A percentile compares a stretch with the other conserved stretches of the same genome.
Conservation (phyloP, 2,888 invertebrate genomes). For the Drosophila austrosaltans region DNA sequence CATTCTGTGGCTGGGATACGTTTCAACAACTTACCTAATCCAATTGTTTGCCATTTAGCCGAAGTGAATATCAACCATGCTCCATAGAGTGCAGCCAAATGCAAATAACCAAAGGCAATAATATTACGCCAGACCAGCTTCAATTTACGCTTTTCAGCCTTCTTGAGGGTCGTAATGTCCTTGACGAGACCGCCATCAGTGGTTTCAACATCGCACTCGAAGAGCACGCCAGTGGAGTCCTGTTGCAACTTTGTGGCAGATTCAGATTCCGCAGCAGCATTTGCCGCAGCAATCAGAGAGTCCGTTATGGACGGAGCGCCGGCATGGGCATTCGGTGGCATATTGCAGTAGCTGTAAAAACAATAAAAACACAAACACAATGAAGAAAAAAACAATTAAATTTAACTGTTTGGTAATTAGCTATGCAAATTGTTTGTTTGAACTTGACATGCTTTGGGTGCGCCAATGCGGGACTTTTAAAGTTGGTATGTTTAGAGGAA, state of each 20-base stretch:
- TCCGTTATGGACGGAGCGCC: constrained; percentile 82
- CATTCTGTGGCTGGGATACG: constrained; percentile 18
- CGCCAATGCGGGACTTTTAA: constrained; percentile 5
- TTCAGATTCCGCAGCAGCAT: constrained; percentile 63
- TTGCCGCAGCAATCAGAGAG: constrained; percentile 68
- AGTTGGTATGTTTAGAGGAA: background rate
- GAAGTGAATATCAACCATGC: constrained; percentile 89
- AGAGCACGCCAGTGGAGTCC: constrained; percentile 86
- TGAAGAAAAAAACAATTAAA: constrained; percentile 37
- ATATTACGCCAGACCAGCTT: constrained; percentile 93
- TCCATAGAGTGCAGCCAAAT: constrained; percentile 90
- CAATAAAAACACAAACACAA: constrained; percentile 27
- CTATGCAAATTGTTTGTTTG: constrained; percentile 46
- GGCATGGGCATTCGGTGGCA: constrained; percentile 85
- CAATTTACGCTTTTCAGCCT: constrained; percentile 85
- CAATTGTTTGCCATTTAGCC: constrained; percentile 89
- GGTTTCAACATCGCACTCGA: constrained; percentile 88
- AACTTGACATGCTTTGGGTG: constrained; percentile 66
- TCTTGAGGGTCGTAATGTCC: constrained; percentile 85
- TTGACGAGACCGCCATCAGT: constrained; percentile 86
- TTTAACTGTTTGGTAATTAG: constrained; percentile 38
- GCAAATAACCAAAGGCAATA: constrained; percentile 90
- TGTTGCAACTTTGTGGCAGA: constrained; percentile 73
- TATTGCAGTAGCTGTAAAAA: constrained; percentile 71
- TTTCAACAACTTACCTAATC: constrained; percentile 87